phyloP scores from a whole-genome alignment of 2,797 vertebrate species.

The Pampus argenteus region DNA sequence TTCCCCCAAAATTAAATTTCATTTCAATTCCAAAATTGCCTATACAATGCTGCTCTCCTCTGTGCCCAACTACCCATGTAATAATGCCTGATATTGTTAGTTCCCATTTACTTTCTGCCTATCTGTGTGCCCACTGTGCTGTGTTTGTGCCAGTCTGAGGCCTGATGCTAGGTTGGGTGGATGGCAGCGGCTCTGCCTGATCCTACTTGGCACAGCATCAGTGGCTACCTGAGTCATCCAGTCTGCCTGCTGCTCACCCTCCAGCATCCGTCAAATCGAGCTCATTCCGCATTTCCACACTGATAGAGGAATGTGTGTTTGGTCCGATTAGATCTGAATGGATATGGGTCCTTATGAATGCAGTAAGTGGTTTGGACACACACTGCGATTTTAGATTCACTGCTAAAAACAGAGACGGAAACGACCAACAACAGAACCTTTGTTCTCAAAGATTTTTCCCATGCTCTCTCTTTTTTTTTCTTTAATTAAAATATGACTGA shows the following conservation, averaged over 20 bases:
- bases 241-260: slow-evolving; percentile 70
- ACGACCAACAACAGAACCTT: slow-evolving; percentile 23
- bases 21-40: slow-evolving; percentile 37
- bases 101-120: slow-evolving; percentile 58
- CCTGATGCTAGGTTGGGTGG: slow-evolving; percentile 60
- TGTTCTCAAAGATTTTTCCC: slow-evolving; percentile 20
- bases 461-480: background rate
- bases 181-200: slow-evolving; percentile 67
- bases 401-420: slow-evolving; percentile 12
- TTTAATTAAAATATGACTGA: slow-evolving; percentile 7
- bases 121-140: slow-evolving; percentile 56
- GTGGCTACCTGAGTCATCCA: slow-evolving; percentile 80
- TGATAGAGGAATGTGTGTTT: slow-evolving; percentile 42
- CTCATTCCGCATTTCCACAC: slow-evolving; percentile 66
- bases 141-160: slow-evolving; percentile 69
- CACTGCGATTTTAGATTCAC: slow-evolving; percentile 6
- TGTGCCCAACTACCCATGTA: slow-evolving; percentile 69
- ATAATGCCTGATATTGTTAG: slow-evolving; percentile 52
- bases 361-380: slow-evolving; percentile 22
- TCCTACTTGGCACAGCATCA: slow-evolving; percentile 78
- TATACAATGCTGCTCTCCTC: slow-evolving; percentile 45
- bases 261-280: slow-evolving; percentile 66
- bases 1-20: slow-evolving; percentile 46
- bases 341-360: slow-evolving; percentile 20
- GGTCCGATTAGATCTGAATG: slow-evolving; percentile 54